A percentile compares a stretch with the other conserved stretches of the same genome.
Evolutionary conservation across 2,888 invertebrate species (phyloP).

Genomic region (Aromia moschata): DNA sequence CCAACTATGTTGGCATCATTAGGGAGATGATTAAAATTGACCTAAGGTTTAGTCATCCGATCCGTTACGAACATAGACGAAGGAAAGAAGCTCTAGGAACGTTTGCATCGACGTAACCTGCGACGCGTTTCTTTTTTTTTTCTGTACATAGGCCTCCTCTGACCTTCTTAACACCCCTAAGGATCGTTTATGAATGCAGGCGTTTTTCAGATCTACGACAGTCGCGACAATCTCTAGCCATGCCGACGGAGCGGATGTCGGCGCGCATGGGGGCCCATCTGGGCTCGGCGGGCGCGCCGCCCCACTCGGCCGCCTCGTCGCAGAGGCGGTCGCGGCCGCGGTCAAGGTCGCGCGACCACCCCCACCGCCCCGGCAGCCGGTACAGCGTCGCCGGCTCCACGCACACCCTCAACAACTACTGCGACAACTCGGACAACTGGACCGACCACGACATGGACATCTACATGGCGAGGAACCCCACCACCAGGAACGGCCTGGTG

Average conservation of each 20-base stretch:
- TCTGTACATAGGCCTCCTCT: too few relatives aligned
- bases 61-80: too few relatives aligned
- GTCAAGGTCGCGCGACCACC: constrained; percentile 78
- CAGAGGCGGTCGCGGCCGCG: constrained; percentile 74
- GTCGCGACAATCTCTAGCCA: constrained; percentile 85
- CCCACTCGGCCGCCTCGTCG: constrained; percentile 64
- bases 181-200: neutral
- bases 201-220: constrained; percentile 77
- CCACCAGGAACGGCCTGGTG: constrained; percentile 84
- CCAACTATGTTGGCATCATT: too few relatives aligned
- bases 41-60: too few relatives aligned
- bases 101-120: too few relatives aligned
- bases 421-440: constrained; percentile 92
- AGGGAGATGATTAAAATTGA: too few relatives aligned
- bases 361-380: constrained; percentile 79
- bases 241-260: constrained; percentile 83
- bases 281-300: constrained; percentile 67
- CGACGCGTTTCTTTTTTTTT: too few relatives aligned
- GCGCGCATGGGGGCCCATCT: constrained; percentile 73
- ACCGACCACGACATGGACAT: constrained; percentile 96
- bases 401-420: constrained; percentile 84
- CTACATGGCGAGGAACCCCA: constrained; percentile 92
- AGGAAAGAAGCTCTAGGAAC: too few relatives aligned
- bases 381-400: constrained; percentile 82
- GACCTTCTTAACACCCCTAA: too few relatives aligned